Conservation (phyloP, 2,888 invertebrate genomes). For the Drosophila neonasuta region DNA sequence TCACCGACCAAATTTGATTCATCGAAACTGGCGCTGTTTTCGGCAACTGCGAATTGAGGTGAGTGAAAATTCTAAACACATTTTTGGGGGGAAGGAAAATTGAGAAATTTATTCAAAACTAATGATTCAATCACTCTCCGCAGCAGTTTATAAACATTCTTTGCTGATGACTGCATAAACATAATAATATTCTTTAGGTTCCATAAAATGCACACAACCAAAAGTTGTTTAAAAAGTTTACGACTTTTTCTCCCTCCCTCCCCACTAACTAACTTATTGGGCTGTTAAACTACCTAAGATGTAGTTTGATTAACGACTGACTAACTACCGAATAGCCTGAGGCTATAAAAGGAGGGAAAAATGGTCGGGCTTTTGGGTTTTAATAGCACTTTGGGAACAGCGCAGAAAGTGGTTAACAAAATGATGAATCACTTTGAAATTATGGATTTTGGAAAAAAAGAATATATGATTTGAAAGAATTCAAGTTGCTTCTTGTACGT, state of each 20-base stretch:
- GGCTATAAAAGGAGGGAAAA: background rate
- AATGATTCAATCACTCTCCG: conserved; percentile 4
- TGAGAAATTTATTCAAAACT: conserved; percentile 3
- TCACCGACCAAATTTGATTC: conserved; percentile 22
- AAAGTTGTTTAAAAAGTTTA: conserved; percentile 27
- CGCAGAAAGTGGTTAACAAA: background rate
- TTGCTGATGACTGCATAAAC: conserved; percentile 17
- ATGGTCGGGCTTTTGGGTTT: background rate
- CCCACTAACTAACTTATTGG: background rate
- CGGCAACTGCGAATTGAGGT: conserved; percentile 55
- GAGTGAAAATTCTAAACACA: conserved; percentile 35
- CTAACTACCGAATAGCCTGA: conserved; percentile 27
- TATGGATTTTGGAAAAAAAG: background rate
- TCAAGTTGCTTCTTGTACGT: background rate
- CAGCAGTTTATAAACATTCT: conserved; percentile 28
- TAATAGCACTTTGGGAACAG: background rate
- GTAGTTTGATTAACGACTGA: conserved; percentile 26
- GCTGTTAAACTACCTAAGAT: conserved; percentile 35
- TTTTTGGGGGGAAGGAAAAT: background rate
- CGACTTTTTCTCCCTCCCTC: conserved; percentile 6
- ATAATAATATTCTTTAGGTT: background rate
- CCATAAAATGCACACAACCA: conserved; percentile 18
- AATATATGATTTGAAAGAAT: background rate
- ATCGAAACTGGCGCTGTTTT: conserved; percentile 39
- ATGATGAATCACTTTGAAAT: background rate